Evolutionary conservation across 2,888 invertebrate genomes (phyloP), one percentile per base, ranked within the genome.

Genomic region (Xestia xanthographa): DNA sequence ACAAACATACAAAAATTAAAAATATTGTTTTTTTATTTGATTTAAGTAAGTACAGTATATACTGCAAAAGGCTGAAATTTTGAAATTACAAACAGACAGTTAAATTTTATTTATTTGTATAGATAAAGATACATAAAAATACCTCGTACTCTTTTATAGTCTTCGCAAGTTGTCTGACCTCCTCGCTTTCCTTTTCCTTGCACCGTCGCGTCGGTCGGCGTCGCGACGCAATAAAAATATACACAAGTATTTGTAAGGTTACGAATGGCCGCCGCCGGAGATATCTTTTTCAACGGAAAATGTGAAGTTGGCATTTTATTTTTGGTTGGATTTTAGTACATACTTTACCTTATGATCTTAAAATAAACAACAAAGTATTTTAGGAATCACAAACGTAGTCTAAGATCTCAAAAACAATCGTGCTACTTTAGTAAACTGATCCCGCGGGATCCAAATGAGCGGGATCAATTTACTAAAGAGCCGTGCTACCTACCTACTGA

Each of bases 141-240:
- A 34, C 14, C 26, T 34, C 11, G 4, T 1, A 60, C 11, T 34
- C 60, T 4, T 71, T 20, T 29, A 0, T 43, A 79, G 20, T 26
- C 14, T 26, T n/a, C 43, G 50, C 41, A 58, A 74, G 65, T 60
- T 75, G 58, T 60, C 75, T 80, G 66, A 78, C 81, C 74, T 66
- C 26, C 29, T n/a, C 50, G 60, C 58, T 80, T 74, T 80, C 58
- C 26, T 80, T 66, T 74, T n/a, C n/a, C 26, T 20, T 43, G 17
- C 50, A 38, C 65, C 73, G 77, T 34, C 79, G 53, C 41, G 62
- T n/a, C 12, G 34, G 34, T 34, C 45, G 26, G 45, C 74, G 74
- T 26, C 65, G 73, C 65, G 58, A 78, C 75, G 58, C 50, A 66
- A 74, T 78, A 78, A 74, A 80, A 78, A 75, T 78, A 75, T 60